Percentiles rank a stretch among this genome's conserved stretches.
Conservation (phyloP, 2,888 invertebrate genomes). For the Emmelina monodactyla region DNA sequence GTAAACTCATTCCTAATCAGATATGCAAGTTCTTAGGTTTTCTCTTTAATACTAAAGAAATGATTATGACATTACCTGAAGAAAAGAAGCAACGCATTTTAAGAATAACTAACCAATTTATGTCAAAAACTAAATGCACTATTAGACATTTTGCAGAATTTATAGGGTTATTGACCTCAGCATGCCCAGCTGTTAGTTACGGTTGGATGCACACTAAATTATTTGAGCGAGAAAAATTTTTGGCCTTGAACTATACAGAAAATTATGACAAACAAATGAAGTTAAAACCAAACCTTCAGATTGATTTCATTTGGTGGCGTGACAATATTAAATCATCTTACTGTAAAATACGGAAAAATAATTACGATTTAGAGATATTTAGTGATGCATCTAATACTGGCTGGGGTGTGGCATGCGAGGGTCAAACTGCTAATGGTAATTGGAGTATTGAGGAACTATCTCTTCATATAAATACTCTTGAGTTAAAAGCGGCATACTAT, state of each 20-base stretch:
- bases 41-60: conserved; percentile 4
- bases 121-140: too few species aligned
- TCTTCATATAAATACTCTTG: neutral
- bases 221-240: conserved; percentile 7
- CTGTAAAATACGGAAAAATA: neutral
- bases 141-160: conserved; percentile 10
- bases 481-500: neutral
- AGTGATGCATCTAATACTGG: neutral
- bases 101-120: too few species aligned
- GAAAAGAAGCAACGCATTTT: conserved; percentile 4
- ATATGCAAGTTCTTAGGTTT: conserved; percentile 10
- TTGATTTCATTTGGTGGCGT: neutral
- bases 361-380: neutral
- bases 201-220: conserved; percentile 10
- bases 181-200: conserved; percentile 11
- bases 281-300: neutral
- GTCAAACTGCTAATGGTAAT: neutral
- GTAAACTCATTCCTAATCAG: conserved; percentile 1
- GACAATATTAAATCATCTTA: neutral
- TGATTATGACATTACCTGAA: conserved; percentile 5
- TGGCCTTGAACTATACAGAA: too few species aligned
- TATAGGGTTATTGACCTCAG: conserved; percentile 5
- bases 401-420: neutral
- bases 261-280: too few species aligned
- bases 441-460: neutral